Base-by-base conservation (phyloP, 2,113 vertebrate species). In the Pimephales promelas region DNA sequence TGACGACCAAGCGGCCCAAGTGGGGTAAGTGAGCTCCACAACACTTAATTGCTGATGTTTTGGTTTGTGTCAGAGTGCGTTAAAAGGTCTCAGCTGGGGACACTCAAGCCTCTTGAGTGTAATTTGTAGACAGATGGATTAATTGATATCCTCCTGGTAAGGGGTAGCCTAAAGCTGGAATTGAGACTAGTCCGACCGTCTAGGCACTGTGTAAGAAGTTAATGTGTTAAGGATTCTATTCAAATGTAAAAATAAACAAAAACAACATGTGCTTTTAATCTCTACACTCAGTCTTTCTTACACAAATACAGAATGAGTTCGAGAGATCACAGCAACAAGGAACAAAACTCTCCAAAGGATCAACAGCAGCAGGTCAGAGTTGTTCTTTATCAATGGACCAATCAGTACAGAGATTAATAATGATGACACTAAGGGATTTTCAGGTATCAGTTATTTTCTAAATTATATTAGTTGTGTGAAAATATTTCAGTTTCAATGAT, bases 171-270 rank as follows among this genome's bases (percentile, higher is more conserved):
- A 28, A 72, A 62, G 36, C 6, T 49, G 82, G 61, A 81, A 83
- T 26, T 47, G 79, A 79, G 54, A 76, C 20, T 40, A 10, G 26
- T 24, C 28, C 40, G 26, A 34, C 28, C 40, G 84, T 34, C 20
- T 24, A 24, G 52, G n/a, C n/a, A 34, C 47, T 31, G 47, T 52
- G 3, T 31, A 5, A 74, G 18, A 10, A 54, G 13, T 28, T 28
- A 81, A 82, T 7, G 72, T 75, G 72, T 49, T 2, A 47, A 9
- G 26, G 24, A 28, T 52, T 74, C 18, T 10, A 47, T 66, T 66
- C 3, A 20, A 66, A 74, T 49, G 7, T 54, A 89, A 88, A 90
- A 81, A 85, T 34, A 74, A 71, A 78, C 84, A 84, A 56, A 57
- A 76, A 24, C 20, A 57, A 57, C 14, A n/a, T 43, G 59, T 34